phyloP scores from a whole-genome alignment of 2,113 vertebrate genomes.

The Colistium nudipinnis region DNA sequence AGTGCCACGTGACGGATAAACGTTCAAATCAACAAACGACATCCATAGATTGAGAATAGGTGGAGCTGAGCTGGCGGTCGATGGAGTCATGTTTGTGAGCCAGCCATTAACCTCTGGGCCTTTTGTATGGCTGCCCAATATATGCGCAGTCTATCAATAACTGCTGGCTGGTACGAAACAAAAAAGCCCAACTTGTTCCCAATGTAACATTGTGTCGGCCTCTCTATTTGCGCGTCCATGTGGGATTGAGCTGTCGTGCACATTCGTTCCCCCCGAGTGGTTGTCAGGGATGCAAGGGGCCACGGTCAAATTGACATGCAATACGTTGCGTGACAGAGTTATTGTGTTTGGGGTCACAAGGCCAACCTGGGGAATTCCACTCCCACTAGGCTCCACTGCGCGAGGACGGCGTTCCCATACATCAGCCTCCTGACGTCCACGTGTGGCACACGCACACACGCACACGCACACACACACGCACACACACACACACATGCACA shows the following conservation, averaged over 20 bases:
- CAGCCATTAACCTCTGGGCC: not conserved
- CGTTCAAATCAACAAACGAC: not conserved
- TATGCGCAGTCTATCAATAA: constrained; percentile 3
- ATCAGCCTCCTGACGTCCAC: constrained; percentile 11
- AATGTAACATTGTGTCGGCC: not conserved
- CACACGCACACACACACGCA: no score
- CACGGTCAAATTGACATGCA: constrained; percentile 25
- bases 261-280: constrained; percentile 6
- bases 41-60: not conserved
- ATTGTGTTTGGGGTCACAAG: constrained; percentile 10
- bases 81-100: not conserved
- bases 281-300: constrained; percentile 3
- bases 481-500: no score
- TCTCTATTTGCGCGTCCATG: not conserved
- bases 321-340: constrained; percentile 27
- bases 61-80: not conserved
- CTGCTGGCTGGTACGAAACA: not conserved
- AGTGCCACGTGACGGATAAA: no score
- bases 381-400: not conserved
- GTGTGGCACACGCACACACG: not conserved
- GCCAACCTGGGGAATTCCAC: not conserved
- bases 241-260: constrained; percentile 12
- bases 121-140: not conserved
- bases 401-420: constrained; percentile 2
- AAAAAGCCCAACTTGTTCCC: not conserved